These are phyloP conservation scores for Pachycephala philippinensis DNA, from an alignment of 2,113 vertebrate genomes.

Conservation along the genomic window DNA sequence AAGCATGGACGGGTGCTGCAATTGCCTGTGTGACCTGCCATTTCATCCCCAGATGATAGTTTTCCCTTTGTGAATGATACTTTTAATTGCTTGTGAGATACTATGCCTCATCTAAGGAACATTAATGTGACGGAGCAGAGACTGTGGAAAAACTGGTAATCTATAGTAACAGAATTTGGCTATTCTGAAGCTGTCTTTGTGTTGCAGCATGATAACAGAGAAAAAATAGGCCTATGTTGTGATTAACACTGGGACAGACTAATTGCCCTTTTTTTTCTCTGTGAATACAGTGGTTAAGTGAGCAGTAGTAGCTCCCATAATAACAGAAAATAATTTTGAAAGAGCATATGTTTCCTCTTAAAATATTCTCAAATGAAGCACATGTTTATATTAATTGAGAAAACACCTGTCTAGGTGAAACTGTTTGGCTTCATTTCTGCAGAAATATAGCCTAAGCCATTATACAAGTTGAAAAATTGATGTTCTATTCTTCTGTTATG, in stretches of 20 bases:
- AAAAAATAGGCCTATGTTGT: not conserved
- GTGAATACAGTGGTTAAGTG: not conserved
- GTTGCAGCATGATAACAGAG: not conserved
- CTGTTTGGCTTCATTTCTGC: not conserved
- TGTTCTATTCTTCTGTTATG: not conserved
- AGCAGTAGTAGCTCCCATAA: not conserved
- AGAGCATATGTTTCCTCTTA: not conserved
- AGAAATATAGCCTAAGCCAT: not conserved
- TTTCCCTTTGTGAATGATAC: not conserved
- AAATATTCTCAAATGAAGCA: not conserved
- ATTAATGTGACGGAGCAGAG: not conserved
- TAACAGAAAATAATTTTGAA: not conserved
- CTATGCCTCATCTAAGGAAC: not conserved
- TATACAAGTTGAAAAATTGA: not conserved
- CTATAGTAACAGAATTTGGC: not conserved
- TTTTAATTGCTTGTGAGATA: slow-evolving; percentile 6
- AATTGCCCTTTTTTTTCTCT: not conserved
- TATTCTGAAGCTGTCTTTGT: not conserved
- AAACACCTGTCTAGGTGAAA: not conserved
- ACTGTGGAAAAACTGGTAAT: not conserved
- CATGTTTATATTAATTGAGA: not conserved
- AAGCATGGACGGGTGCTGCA: not conserved
- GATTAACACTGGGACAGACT: not conserved
- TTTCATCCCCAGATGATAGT: not conserved
- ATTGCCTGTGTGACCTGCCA: not conserved